These are phyloP conservation scores for Fulmarus glacialis DNA, from an alignment of 2,113 vertebrate genomes.

Conservation along the genomic window DNA sequence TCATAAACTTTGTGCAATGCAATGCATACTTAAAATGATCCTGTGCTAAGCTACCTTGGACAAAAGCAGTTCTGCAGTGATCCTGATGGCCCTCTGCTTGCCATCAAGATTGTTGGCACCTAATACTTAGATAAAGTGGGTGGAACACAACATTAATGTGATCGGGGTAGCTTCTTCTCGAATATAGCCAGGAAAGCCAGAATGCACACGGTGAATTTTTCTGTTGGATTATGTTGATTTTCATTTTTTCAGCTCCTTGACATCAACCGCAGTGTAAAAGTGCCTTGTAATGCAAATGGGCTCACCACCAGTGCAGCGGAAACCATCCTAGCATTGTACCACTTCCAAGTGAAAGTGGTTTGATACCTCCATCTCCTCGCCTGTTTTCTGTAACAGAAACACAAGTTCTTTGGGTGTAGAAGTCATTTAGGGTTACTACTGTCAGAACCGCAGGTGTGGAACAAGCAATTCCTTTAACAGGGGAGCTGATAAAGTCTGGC, in stretches of 20 bases:
- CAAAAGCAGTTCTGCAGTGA: background rate
- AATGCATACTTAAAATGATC: background rate
- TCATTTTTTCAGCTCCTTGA: background rate
- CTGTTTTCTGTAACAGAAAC: background rate
- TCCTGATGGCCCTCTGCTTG: background rate
- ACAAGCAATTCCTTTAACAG: background rate
- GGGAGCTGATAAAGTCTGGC: background rate
- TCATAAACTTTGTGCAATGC: background rate
- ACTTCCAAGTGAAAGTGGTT: background rate
- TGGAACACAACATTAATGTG: background rate
- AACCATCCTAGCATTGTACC: background rate
- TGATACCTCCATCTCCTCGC: fast-evolving
- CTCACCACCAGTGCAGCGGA: background rate
- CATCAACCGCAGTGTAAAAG: background rate
- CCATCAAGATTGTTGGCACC: background rate
- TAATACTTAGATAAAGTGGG: background rate
- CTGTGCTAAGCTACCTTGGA: background rate
- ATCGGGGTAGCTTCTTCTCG: background rate
- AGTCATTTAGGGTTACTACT: background rate
- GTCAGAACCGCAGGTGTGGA: background rate
- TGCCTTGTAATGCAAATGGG: background rate
- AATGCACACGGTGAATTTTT: background rate
- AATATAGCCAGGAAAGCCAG: background rate
- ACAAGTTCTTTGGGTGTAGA: background rate
- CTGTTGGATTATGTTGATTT: background rate